A percentile compares a stretch with the other conserved stretches of the same genome.
Evolutionary conservation across 2,888 invertebrate genomes (phyloP).

Genomic region (Nomada fucata): DNA sequence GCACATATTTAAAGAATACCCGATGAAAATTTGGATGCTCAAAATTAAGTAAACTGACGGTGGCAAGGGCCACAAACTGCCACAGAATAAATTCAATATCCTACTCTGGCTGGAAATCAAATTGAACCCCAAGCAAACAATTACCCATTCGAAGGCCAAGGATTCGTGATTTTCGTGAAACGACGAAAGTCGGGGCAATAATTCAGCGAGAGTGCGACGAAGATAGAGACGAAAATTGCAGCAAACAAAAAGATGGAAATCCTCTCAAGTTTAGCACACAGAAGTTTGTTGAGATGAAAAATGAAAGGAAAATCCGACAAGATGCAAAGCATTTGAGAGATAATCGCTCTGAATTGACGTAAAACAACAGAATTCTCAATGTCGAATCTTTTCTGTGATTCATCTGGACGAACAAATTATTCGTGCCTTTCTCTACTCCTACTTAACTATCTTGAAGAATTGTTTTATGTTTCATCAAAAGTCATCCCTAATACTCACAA

Average conservation of each 20-base stretch:
- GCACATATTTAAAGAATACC: too few species aligned
- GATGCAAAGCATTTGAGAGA: slow-evolving; percentile 4
- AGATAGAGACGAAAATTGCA: not conserved
- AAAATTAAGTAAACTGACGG: too few species aligned
- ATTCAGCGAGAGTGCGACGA: not conserved
- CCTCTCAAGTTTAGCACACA: not conserved
- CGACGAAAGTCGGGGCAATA: not conserved
- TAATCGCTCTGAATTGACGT: slow-evolving; percentile 20
- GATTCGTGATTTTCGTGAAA: not conserved
- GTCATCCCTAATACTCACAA: too few species aligned
- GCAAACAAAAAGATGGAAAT: slow-evolving; percentile 5
- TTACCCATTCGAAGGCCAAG: not conserved
- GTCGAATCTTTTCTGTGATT: too few species aligned
- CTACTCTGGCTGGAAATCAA: not conserved
- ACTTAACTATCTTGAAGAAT: too few species aligned
- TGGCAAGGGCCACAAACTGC: too few species aligned
- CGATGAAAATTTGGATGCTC: too few species aligned
- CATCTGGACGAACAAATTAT: too few species aligned
- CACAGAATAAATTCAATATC: not conserved
- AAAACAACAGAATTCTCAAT: not conserved
- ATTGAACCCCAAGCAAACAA: not conserved
- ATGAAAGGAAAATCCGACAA: not conserved
- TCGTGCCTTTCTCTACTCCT: too few species aligned
- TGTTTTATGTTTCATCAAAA: too few species aligned
- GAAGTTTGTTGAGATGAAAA: not conserved